Evolutionary conservation across 1,140 invertebrate genomes (phyloP).

Genomic region (Aricia agestis): DNA sequence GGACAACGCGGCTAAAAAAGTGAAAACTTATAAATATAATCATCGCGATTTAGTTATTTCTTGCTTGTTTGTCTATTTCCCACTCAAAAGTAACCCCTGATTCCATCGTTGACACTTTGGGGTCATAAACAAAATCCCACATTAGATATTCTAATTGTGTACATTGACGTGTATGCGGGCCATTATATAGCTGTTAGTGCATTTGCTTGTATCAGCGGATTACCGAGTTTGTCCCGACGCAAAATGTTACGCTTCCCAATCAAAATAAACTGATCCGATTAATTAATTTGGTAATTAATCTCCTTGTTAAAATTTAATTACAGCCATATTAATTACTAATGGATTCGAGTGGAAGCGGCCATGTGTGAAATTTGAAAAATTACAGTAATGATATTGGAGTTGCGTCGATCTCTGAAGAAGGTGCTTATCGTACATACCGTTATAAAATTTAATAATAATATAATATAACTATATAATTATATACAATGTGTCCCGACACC

Average conservation of each 20-base stretch:
- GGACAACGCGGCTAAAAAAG: too few relatives aligned
- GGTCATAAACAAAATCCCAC: not conserved
- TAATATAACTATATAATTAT: too few relatives aligned
- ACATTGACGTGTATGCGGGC: not conserved
- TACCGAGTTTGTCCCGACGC: constrained; percentile 29
- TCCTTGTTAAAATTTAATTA: constrained; percentile 5
- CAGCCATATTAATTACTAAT: constrained; percentile 10
- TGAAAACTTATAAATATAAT: too few relatives aligned
- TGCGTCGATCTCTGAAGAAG: too few relatives aligned
- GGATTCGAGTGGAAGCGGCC: not conserved
- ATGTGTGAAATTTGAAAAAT: not conserved
- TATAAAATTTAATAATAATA: too few relatives aligned
- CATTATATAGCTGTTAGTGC: constrained; percentile 17
- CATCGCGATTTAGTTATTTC: too few relatives aligned
- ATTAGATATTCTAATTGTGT: constrained; percentile 3
- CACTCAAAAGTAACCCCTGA: too few relatives aligned
- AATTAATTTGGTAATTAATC: not conserved
- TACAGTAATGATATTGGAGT: not conserved
- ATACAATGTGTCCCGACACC: too few relatives aligned
- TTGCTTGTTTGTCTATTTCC: too few relatives aligned
- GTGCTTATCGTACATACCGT: too few relatives aligned
- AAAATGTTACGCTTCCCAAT: constrained; percentile 11
- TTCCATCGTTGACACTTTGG: not conserved
- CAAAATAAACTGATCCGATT: constrained; percentile 19
- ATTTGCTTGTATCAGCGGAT: constrained; percentile 31